phyloP scores from a whole-genome alignment of 2,888 invertebrate genomes.

The Drosophila anceps region DNA sequence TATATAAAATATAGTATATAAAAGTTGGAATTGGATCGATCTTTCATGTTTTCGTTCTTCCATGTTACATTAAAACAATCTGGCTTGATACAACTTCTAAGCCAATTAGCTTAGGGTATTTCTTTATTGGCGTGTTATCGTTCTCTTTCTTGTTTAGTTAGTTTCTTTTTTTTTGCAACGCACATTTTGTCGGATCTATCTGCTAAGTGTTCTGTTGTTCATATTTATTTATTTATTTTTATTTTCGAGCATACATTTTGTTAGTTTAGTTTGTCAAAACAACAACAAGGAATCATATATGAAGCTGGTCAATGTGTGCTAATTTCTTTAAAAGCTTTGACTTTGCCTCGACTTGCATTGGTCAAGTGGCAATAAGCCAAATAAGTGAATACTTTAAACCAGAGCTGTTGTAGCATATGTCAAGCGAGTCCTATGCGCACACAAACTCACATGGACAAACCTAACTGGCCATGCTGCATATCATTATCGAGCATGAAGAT shows the following conservation, averaged over 20 bases:
- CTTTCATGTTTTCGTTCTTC: too few species aligned
- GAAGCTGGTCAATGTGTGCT: neutral
- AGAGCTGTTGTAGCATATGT: slow-evolving; percentile 2
- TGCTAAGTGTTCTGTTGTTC: slow-evolving; percentile 4
- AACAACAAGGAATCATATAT: slow-evolving; percentile 19
- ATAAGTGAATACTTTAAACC: slow-evolving; percentile 25
- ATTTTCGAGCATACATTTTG: slow-evolving; percentile 9
- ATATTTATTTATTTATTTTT: slow-evolving; percentile 36
- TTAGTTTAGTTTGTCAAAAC: slow-evolving; percentile 20
- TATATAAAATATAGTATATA: neutral
- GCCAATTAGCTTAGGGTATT: slow-evolving; percentile 2
- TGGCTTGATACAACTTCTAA: neutral
- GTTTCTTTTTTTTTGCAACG: slow-evolving; percentile 10
- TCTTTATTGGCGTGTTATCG: neutral
- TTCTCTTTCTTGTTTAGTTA: neutral
- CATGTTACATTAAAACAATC: neutral
- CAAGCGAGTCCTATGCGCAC: neutral
- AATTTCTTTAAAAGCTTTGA: slow-evolving; percentile 62
- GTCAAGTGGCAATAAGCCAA: slow-evolving; percentile 69
- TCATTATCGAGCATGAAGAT: slow-evolving; percentile 43
- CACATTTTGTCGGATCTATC: slow-evolving; percentile 3
- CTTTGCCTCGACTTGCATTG: neutral
- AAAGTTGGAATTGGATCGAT: too few species aligned
- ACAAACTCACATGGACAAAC: neutral
- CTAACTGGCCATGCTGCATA: slow-evolving; percentile 23